Evolutionary conservation across 2,113 vertebrate genomes (phyloP), one percentile per base, ranked within the genome.

Genomic region (Tychaedon coryphoeus): DNA sequence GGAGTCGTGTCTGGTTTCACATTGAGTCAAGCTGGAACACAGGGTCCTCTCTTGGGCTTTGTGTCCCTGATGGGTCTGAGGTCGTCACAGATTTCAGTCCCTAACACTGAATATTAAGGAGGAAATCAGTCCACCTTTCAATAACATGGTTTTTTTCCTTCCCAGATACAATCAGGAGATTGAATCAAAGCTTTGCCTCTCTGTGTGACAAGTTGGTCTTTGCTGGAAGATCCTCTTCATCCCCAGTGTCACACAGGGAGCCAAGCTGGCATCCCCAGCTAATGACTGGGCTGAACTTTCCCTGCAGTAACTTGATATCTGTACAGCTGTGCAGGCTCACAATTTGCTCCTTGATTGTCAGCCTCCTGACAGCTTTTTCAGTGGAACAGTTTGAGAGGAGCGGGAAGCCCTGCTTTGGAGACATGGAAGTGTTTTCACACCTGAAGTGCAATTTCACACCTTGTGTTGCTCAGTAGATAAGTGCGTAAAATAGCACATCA

Each of bases 371-470:
- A 97, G 97, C 95, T 97, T 98, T 97, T 95, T 93, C 91, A 20
- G 34, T 38, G 81, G 94, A 97, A 96, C 96, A 97, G 96, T 97
- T 97, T 96, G 94, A 97, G 91, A 97, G 86, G 97, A 97, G 94
- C 9, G 24, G 95, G 93, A 91, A 97, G 97, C 96, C 76, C 93
- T 96, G 94, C 95, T 97, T 98, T 97, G 95, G 96, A 98, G 97
- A 96, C 86, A 61, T 82, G 94, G 85, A 97, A 97, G 95, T 97
- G 96, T 98, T 97, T 98, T 98, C 97, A 97, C 98, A 98, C 97
- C 98, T 97, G 96, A 98, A 97, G 97, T 97, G 97, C 90, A 97
- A 97, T 98, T 98, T 98, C 97, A 97, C 97, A 97, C 97, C 97
- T 98, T 97, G 96, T 97, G 92, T 98, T 97, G 97, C 97, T 97